Percentiles rank a stretch among this genome's conserved stretches.
These are phyloP conservation scores for Cygnus buccinator DNA, from an alignment of 2,113 vertebrate species.

Conservation along the genomic window DNA sequence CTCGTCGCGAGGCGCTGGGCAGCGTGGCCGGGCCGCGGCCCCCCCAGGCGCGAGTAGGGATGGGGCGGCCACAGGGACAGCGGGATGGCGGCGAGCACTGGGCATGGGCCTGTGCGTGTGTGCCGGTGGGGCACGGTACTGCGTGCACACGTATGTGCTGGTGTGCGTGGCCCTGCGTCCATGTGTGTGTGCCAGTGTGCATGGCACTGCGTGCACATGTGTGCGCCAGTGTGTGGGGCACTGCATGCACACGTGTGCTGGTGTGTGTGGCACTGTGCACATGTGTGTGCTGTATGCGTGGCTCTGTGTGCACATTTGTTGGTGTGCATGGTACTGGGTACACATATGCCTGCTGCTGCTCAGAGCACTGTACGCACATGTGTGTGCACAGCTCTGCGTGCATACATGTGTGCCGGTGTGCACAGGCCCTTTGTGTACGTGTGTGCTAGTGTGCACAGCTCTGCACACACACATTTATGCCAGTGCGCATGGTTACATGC, in stretches of 20 bases:
- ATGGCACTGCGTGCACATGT: background rate
- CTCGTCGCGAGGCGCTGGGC: constrained; percentile 81
- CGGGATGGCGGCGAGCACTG: too few relatives aligned
- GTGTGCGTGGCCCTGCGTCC: background rate
- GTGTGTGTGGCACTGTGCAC: rapidly evolving
- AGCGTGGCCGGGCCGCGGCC: background rate
- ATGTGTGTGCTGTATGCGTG: background rate
- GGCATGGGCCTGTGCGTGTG: too few relatives aligned
- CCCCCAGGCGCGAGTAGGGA: constrained; percentile 29
- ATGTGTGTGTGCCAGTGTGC: background rate
- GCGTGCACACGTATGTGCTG: background rate
- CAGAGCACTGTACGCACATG: background rate
- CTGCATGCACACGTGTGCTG: background rate
- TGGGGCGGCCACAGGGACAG: too few relatives aligned
- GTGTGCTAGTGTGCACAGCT: background rate
- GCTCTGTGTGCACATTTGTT: too few relatives aligned
- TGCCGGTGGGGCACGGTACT: background rate
- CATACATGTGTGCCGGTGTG: too few relatives aligned
- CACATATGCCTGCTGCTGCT: background rate
- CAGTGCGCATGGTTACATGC: rapidly evolving
- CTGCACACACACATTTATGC: background rate
- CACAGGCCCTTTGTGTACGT: background rate
- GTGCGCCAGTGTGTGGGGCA: rapidly evolving
- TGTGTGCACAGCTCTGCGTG: background rate
- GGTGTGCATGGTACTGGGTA: background rate